Conservation (phyloP, 1,140 invertebrate species). For the Euura lappo region DNA sequence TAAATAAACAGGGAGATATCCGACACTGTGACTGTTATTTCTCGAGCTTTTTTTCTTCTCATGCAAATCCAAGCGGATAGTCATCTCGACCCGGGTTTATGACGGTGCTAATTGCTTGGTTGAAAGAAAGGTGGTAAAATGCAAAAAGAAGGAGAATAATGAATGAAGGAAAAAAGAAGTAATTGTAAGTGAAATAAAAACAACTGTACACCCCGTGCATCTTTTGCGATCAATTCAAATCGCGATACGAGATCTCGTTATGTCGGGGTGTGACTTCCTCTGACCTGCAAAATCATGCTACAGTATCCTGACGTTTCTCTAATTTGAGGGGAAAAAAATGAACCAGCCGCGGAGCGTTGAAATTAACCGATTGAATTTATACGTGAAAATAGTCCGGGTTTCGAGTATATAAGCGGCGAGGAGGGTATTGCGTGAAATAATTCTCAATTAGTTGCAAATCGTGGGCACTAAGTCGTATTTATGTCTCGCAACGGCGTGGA, state of each 20-base stretch:
- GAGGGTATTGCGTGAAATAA: not conserved
- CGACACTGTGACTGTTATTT: too few species aligned
- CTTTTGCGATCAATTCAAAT: slow-evolving; percentile 9
- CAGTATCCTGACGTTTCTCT: too few species aligned
- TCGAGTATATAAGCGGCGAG: not conserved
- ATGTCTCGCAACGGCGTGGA: slow-evolving; percentile 1
- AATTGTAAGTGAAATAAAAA: not conserved
- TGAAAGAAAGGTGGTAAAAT: slow-evolving; percentile 43
- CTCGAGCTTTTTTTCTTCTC: not conserved
- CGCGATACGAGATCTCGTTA: not conserved
- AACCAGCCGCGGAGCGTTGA: not conserved
- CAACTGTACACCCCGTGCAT: not conserved
- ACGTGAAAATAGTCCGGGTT: not conserved
- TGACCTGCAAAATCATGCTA: not conserved
- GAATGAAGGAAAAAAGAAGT: slow-evolving; percentile 4
- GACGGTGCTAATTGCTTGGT: slow-evolving; percentile 40
- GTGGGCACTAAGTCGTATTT: slow-evolving; percentile 6
- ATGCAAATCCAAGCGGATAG: slow-evolving; percentile 39
- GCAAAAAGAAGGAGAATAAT: slow-evolving; percentile 33
- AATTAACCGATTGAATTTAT: slow-evolving; percentile 1
- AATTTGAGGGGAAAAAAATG: too few species aligned
- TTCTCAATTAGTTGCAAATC: slow-evolving; percentile 7
- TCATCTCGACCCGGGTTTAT: slow-evolving; percentile 35
- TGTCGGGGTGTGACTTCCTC: not conserved
- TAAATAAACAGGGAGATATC: too few species aligned